Evolutionary conservation across 2,113 vertebrate genomes (phyloP), one percentile per base, ranked within the genome.

Genomic region (Zosterops pallidus): DNA sequence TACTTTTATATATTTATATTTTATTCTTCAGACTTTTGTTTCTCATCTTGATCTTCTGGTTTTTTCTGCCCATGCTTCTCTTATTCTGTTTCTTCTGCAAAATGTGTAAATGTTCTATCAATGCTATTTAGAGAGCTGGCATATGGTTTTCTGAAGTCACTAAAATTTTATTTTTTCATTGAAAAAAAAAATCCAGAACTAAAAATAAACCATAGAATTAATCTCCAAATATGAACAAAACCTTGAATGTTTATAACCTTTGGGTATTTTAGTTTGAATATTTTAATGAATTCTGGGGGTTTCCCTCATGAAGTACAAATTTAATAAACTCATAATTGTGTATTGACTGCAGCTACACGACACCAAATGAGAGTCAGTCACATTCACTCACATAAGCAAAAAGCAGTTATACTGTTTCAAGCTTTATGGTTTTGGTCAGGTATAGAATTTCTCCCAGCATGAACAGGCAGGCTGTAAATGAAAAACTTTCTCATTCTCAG

Each of bases 191-290:
- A 25, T 26, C 5, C 8, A 44, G 23, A 81, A 81, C 13, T 62
- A 71, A 91, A 95, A 86, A 42, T 50, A 89, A 71, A 7, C 12
- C 11, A 63, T 24, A 77, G 44, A 90, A 76, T 55, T 81, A 82
- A 84, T 86, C 49, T 94, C 71, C 50, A 95, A 92, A 69, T 29
- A 25, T 26, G 77, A 50, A 63, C 12, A 93, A 84, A 96, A 67
- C 6, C 6, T 13, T 71, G 19, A 91, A 67, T 10, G 1, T 0
- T 12, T 87, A 60, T 39, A 14, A 77, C 4, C 41, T 83, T 70
- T 74, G 18, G 3, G 76, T 80, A 94, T 80, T 84, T 92, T 83
- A 64, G 33, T 81, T 68, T 68, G 5, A 41, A 33, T 90, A 87
- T 44, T 86, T 12, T 59, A 74, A 80, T 65, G n/a, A 83, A n/a